Conservation (phyloP, 1,140 invertebrate species). For the Aphaenogaster ashmeadi region DNA sequence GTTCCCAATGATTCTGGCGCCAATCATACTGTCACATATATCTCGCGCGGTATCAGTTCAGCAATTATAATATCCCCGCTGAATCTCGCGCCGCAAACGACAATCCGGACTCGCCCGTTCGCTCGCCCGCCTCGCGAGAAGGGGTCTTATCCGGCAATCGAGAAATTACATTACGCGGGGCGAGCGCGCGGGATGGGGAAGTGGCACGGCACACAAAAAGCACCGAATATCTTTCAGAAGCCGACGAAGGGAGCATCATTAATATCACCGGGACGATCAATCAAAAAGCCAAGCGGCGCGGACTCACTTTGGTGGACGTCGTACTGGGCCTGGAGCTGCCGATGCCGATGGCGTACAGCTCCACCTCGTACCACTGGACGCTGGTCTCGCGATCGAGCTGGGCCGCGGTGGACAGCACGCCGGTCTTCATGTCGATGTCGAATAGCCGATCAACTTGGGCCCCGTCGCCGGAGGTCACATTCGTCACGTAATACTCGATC, state of each 20-base stretch:
- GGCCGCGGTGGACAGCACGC: constrained; percentile 95
- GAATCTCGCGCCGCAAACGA: constrained; percentile 17
- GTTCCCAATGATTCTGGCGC: not conserved
- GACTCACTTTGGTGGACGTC: constrained; percentile 93
- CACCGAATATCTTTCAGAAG: constrained; percentile 71
- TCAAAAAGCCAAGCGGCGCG: constrained; percentile 63
- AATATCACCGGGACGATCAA: constrained; percentile 73
- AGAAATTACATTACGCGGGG: constrained; percentile 61
- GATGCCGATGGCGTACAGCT: constrained; percentile 93
- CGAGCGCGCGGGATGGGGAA: not conserved
- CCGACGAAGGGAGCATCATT: constrained; percentile 66
- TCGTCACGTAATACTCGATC: constrained; percentile 97
- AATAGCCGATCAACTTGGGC: constrained; percentile 94
- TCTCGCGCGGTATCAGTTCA: not conserved
- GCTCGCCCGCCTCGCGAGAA: constrained; percentile 6
- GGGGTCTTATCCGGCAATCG: constrained; percentile 53
- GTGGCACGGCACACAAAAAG: constrained; percentile 57
- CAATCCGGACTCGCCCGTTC: not conserved
- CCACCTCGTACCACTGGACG: constrained; percentile 92
- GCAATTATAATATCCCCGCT: constrained; percentile 39
- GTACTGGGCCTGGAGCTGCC: constrained; percentile 90
- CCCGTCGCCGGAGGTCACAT: constrained; percentile 92
- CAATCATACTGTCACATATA: not conserved
- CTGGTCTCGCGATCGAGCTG: constrained; percentile 95
- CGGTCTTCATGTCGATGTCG: constrained; percentile 95